Conservation (phyloP, 2,113 vertebrate species). For the Fulica atra region DNA sequence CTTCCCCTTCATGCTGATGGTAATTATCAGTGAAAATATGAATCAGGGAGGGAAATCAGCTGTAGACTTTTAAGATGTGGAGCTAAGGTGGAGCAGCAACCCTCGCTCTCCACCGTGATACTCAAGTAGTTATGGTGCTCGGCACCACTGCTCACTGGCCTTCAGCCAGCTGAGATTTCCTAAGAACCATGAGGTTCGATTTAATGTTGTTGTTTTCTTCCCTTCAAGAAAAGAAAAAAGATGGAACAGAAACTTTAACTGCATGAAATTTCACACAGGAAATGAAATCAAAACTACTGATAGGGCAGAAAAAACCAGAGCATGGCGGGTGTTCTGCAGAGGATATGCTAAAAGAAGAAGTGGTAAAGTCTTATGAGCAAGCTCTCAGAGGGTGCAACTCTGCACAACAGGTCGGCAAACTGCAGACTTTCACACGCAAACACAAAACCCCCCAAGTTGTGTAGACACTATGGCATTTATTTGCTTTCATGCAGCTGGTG, state of each 20-base stretch:
- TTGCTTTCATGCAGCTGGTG: slow-evolving; percentile 25
- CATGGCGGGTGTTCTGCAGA: background rate
- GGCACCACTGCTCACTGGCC: background rate
- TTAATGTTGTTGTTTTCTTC: slow-evolving; percentile 20
- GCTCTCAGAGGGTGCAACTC: background rate
- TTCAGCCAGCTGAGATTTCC: background rate
- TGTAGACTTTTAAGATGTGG: background rate
- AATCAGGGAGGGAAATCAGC: background rate
- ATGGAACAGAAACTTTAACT: slow-evolving; percentile 5
- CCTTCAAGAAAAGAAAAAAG: background rate
- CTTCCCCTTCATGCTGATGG: background rate
- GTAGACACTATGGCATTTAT: background rate
- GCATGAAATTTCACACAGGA: slow-evolving; percentile 31
- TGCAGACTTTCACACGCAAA: background rate
- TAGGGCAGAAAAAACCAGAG: background rate
- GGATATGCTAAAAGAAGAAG: slow-evolving; percentile 26
- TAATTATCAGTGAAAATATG: background rate
- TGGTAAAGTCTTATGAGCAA: background rate
- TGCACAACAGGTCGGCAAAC: background rate
- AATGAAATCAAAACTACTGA: slow-evolving; percentile 27
- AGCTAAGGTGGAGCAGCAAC: background rate
- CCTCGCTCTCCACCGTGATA: background rate
- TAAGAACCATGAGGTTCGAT: background rate
- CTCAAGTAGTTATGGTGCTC: rapidly evolving
- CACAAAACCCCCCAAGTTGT: background rate